phyloP scores from a whole-genome alignment of 2,888 invertebrate species.

The Drosophila recens region DNA sequence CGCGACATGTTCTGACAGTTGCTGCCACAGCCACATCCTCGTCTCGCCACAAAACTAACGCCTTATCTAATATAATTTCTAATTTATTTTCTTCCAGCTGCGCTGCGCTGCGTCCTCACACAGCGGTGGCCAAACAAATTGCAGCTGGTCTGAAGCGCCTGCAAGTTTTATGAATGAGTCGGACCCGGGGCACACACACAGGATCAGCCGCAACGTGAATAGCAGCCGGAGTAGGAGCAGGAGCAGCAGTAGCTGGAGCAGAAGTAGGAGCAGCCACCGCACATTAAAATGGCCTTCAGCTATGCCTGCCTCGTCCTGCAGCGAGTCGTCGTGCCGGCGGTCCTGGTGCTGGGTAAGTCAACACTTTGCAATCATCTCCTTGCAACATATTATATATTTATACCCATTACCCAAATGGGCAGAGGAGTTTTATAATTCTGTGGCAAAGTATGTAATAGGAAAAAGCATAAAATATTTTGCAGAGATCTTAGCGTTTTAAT shows the following conservation, averaged over 20 bases:
- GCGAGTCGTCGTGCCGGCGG: constrained; percentile 83
- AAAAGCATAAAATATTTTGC: too few species aligned
- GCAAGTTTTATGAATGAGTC: constrained; percentile 74
- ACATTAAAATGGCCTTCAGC: constrained; percentile 82
- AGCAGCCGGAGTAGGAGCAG: constrained; percentile 12
- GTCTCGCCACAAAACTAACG: constrained; percentile 1
- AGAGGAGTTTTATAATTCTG: too few species aligned
- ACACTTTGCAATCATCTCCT: background rate
- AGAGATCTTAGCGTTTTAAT: background rate
- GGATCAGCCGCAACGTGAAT: constrained; percentile 53
- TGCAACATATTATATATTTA: background rate
- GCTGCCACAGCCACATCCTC: background rate
- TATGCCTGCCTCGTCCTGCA: constrained; percentile 84
- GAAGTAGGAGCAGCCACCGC: background rate
- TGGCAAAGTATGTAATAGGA: background rate
- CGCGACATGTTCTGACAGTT: constrained; percentile 50
- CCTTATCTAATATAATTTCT: constrained; percentile 58
- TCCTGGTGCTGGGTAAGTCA: constrained; percentile 84
- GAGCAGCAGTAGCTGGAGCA: background rate
- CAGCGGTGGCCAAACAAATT: constrained; percentile 69
- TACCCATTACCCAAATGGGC: background rate
- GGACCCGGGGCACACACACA: constrained; percentile 37
- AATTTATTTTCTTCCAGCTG: constrained; percentile 70
- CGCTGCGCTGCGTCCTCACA: constrained; percentile 58
- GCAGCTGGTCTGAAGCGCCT: constrained; percentile 53